phyloP scores from a whole-genome alignment of 2,888 invertebrate genomes.

The Abscondita cerata region DNA sequence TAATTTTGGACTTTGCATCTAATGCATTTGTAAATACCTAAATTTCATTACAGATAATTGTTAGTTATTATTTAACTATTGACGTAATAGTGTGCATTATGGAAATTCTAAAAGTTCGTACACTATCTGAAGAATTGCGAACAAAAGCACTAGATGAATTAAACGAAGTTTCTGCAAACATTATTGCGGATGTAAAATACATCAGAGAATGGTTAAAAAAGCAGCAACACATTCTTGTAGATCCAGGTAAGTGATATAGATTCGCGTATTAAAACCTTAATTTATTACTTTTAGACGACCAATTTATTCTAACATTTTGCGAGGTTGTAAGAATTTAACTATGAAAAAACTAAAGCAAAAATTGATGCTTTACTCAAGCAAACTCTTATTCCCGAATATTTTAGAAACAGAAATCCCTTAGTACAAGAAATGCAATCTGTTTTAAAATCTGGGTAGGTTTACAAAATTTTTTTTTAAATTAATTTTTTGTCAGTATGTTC shows the following conservation, averaged over 20 bases:
- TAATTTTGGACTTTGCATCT: no score
- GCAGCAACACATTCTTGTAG: slow-evolving; percentile 11
- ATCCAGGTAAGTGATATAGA: slow-evolving; percentile 1
- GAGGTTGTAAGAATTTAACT: slow-evolving; percentile 64
- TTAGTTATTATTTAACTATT: no score
- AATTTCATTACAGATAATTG: no score
- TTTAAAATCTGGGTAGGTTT: slow-evolving; percentile 57
- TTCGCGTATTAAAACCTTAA: background rate
- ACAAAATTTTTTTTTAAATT: background rate
- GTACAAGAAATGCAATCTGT: slow-evolving; percentile 46
- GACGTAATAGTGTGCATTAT: no score
- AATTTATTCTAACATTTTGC: slow-evolving; percentile 62
- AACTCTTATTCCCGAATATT: slow-evolving; percentile 65
- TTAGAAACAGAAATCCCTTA: slow-evolving; percentile 60
- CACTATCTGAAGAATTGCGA: slow-evolving; percentile 1
- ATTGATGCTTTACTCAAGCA: slow-evolving; percentile 66
- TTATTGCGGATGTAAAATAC: background rate
- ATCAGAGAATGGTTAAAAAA: slow-evolving; percentile 5
- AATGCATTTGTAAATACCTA: no score
- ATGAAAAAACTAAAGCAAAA: slow-evolving; percentile 64
- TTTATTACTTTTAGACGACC: slow-evolving; percentile 56
- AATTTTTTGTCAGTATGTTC: background rate
- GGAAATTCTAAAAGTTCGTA: background rate
- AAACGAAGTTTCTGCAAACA: background rate
- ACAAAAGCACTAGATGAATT: background rate